Base-by-base conservation (phyloP, 35 echinoderm and acorn worm genomes). In the Lytechinus pictus region DNA sequence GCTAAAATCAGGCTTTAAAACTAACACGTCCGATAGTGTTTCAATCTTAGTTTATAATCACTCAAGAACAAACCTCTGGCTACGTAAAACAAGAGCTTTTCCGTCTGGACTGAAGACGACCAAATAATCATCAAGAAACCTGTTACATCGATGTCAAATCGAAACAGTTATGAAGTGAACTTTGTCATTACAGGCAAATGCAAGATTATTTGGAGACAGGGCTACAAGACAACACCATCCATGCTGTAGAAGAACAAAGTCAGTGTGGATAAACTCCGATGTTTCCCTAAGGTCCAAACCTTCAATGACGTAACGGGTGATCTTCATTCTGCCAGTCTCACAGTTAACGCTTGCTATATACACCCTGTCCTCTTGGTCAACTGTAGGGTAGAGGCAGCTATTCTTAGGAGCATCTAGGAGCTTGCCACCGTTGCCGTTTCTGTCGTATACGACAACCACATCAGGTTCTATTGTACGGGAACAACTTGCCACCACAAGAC, bases 371-470 rank as follows among this genome's bases (percentile, higher is more conserved):
- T 55, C 27, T 3, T 55, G 29, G 55, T 93, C 92, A 4, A 93
- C 92, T 10, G 92, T 13, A 55, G 55, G 54, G 55, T 93, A 57
- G 10, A 93, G 92, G 27, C 27, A 54, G 28, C 12, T 44, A 93
- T 54, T 13, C 52, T 33, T 55, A 9, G 55, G 92, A 27, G n/a
- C 54, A 6, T 54, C 16, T 10, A 93, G 9, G 9, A 19, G 27
- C 10, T 57, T 93, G 3, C 92, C 92, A 53, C 4, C 54, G 53
- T 93, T 93, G 0, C 92, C 92, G 21, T 93, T 54, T n/a, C 55
- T 93, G 92, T 93, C 92, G 55, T 55, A 93, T 24, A 93, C 52
- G 10, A 54, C n/a, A 53, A 93, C 92, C 4, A 93, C 92, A 93
- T 54, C 53, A 10, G 54, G 92, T 4, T 93, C 53, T 54, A 9